phyloP scores from a whole-genome alignment of 2,797 vertebrate genomes.

The Anguilla megastoma region DNA sequence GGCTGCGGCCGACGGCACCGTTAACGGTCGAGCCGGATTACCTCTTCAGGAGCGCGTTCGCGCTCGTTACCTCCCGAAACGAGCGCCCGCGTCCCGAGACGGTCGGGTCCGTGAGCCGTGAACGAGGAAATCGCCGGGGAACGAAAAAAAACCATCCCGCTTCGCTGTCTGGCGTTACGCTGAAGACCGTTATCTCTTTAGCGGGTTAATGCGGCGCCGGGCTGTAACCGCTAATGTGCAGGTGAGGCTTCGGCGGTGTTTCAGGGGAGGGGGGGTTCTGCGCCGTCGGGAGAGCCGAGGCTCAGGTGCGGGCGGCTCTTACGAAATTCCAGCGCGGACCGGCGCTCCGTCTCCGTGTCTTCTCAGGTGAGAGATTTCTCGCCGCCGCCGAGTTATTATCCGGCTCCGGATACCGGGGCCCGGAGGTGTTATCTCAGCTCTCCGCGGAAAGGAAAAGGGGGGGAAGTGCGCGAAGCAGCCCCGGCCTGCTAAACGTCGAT shows the following conservation, averaged over 20 bases:
- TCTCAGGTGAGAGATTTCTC: slow-evolving; percentile 5
- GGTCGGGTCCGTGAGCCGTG: background rate
- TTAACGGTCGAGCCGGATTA: background rate
- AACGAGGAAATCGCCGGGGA: background rate
- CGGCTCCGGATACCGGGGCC: background rate
- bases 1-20: background rate
- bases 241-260: background rate
- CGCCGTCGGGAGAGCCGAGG: background rate
- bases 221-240: background rate
- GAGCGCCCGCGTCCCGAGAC: background rate
- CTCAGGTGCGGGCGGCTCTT: background rate
- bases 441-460: too few species aligned
- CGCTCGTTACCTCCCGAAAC: background rate
- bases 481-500: background rate
- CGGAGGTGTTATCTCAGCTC: background rate
- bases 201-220: background rate
- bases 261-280: background rate
- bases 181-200: background rate
- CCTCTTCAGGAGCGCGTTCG: background rate
- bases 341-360: background rate
- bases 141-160: background rate
- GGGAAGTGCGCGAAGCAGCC: background rate
- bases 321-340: background rate
- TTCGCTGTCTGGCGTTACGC: background rate
- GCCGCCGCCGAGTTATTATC: background rate